Evolutionary conservation across 2,888 invertebrate genomes (phyloP), one percentile per base, ranked within the genome.

Genomic region (Apodemia zela): DNA sequence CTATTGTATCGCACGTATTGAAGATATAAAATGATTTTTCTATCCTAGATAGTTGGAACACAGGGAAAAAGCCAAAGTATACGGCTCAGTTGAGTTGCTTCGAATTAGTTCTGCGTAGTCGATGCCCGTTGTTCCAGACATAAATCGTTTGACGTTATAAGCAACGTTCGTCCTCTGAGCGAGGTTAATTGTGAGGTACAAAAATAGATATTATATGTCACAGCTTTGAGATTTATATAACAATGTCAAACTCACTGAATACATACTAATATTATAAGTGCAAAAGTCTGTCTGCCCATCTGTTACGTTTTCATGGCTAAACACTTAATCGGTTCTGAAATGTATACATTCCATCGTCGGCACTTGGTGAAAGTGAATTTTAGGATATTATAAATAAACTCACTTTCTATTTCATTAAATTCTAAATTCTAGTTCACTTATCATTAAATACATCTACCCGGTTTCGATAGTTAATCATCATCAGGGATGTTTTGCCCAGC

Each of bases 141-240:
- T 33, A 47, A 63, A 63, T 63, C 35, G 47, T 63, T 63, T 63
- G 62, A 63, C 42, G 47, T 29, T 61, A 29, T 33, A 61, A 25
- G 33, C 59, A 47, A 13, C 15, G n/a, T 10, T 38, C 17, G 35
- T 18, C 17, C 42, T 33, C 3, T 15, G 35, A 29, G 15, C 45
- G 47, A 33, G 45, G 59, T 47, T 62, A 63, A 63, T 63, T 63
- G 63, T 33, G 58, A 42, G 42, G 15, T 42, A 47, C 21, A 33
- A 47, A 33, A 25, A 58, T 62, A 62, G 45, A 62, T 58, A 62
- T 62, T 58, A 57, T n/a, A 21, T 57, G 58, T 58, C 58, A 47
- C 45, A 25, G 51, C 18, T 25, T 51, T 18, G 25, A 25, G 13
- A 51, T 25, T 51, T 51, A 25, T 21, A 51, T 18, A 13, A 42